phyloP scores from a whole-genome alignment of 1,140 invertebrate genomes.

The Venturia canescens region DNA sequence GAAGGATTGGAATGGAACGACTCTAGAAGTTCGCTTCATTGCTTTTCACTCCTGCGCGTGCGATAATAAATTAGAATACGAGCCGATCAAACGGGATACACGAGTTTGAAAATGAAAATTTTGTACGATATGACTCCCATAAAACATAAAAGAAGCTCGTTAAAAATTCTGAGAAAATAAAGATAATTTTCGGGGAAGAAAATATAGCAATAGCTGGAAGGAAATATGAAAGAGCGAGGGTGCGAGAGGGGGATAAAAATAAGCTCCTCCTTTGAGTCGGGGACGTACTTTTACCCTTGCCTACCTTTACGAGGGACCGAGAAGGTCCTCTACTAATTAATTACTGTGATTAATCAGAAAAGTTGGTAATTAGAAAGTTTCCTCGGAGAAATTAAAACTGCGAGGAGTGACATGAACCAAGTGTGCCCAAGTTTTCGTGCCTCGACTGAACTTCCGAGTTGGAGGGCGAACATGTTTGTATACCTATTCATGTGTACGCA shows the following conservation, averaged over 20 bases:
- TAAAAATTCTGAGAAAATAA: neutral
- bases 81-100: no score
- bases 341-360: slow-evolving; percentile 79
- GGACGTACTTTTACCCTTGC: neutral
- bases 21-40: no score
- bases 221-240: no score
- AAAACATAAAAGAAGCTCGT: no score
- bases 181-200: neutral
- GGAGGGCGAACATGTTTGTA: neutral
- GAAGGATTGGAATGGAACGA: no score
- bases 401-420: slow-evolving; percentile 68
- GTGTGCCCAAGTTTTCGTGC: slow-evolving; percentile 55
- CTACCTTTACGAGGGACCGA: slow-evolving; percentile 4
- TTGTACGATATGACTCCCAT: no score
- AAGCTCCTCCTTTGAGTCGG: slow-evolving; percentile 39
- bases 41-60: no score
- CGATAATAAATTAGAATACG: no score
- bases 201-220: neutral
- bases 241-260: neutral
- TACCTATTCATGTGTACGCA: neutral
- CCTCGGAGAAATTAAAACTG: slow-evolving; percentile 77
- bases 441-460: slow-evolving; percentile 45
- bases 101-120: no score
- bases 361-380: slow-evolving; percentile 79
- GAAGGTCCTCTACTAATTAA: slow-evolving; percentile 73